Evolutionary conservation across 2,888 invertebrate genomes (phyloP).

Genomic region (Zonitis immaculata): DNA sequence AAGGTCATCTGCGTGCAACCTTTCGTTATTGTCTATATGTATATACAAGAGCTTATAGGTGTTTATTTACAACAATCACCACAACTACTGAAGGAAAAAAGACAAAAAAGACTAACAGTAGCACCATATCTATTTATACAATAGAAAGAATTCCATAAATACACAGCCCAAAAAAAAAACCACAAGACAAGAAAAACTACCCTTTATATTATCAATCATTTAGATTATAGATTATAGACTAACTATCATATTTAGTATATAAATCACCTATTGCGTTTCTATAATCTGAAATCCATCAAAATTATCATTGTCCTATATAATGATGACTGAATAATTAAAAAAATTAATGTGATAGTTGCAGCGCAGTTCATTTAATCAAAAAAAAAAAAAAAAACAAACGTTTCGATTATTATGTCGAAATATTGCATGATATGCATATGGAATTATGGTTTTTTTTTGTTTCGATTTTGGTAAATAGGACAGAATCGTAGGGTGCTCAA

Average conservation of each 20-base stretch:
- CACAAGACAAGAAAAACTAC: not conserved
- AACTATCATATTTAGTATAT: constrained; percentile 16
- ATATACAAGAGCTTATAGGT: not conserved
- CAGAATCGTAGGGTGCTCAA: constrained; percentile 30
- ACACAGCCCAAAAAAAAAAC: too few relatives aligned
- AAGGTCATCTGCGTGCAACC: not conserved
- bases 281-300: constrained; percentile 36
- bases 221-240: not conserved
- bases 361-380: constrained; percentile 32
- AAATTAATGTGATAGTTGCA: constrained; percentile 38
- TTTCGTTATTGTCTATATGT: too few relatives aligned
- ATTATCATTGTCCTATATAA: constrained; percentile 26
- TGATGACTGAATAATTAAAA: constrained; percentile 42
- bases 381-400: too few relatives aligned
- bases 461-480: constrained; percentile 31
- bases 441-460: constrained; percentile 26
- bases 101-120: not conserved
- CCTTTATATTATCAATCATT: not conserved
- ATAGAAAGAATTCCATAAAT: not conserved
- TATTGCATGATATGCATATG: constrained; percentile 38
- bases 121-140: not conserved
- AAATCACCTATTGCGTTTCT: constrained; percentile 28
- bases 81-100: too few relatives aligned
- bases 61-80: not conserved
- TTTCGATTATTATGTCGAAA: constrained; percentile 35